These are phyloP conservation scores for Rhynchotus rufescens DNA, from an alignment of 2,797 vertebrate species.

Conservation along the genomic window DNA sequence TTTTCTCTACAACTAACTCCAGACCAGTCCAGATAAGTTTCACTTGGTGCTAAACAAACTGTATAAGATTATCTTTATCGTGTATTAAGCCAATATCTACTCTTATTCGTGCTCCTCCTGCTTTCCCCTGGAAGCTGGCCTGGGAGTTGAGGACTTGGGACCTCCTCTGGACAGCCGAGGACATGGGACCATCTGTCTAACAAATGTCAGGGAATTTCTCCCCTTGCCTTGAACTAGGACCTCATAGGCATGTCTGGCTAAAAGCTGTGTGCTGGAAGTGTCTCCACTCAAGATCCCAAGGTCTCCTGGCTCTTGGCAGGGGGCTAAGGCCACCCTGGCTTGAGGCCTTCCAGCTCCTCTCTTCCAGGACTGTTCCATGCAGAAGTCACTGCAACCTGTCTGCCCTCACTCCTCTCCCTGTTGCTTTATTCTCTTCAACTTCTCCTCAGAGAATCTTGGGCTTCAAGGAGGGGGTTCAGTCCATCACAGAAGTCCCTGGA, in stretches of 20 bases:
- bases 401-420: neutral
- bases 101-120: neutral
- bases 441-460: neutral
- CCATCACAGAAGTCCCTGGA: neutral
- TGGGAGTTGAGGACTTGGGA: neutral
- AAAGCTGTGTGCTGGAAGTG: too few relatives aligned
- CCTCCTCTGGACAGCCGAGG: neutral
- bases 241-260: rapidly evolving
- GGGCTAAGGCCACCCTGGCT: neutral
- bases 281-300: neutral
- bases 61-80: neutral
- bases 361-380: neutral
- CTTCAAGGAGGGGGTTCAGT: neutral
- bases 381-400: rapidly evolving
- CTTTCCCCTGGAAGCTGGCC: neutral
- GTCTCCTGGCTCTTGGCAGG: neutral
- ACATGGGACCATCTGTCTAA: neutral
- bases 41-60: neutral
- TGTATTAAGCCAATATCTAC: neutral
- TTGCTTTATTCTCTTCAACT: neutral
- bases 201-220: neutral
- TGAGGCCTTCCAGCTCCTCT: neutral
- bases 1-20: neutral
- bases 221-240: neutral
- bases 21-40: too few relatives aligned